These are phyloP conservation scores for Bactericera cockerelli DNA, from an alignment of 1,140 invertebrate genomes.

Conservation along the genomic window DNA sequence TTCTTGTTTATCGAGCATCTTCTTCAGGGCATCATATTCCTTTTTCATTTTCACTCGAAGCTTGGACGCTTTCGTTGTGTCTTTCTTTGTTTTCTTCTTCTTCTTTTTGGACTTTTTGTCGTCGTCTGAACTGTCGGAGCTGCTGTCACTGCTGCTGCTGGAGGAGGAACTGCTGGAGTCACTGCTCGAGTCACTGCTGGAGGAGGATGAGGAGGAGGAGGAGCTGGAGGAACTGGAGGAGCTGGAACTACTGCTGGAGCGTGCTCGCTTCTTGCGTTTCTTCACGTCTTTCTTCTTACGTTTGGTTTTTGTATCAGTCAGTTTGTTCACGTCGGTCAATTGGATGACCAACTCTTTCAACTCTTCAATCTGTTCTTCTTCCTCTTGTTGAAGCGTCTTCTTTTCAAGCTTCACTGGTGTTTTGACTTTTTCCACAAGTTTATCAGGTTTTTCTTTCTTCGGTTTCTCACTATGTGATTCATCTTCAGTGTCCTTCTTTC, in stretches of 20 bases:
- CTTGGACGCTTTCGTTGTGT: background rate
- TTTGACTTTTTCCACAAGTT: no score
- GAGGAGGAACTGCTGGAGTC: background rate
- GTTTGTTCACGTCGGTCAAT: no score
- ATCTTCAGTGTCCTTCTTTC: background rate
- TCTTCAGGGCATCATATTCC: background rate
- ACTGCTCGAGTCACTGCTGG: background rate
- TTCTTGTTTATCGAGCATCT: background rate
- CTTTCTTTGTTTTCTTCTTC: background rate
- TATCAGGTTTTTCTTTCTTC: background rate
- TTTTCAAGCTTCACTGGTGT: no score
- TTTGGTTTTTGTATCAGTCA: no score
- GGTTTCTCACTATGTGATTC: background rate
- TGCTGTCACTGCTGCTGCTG: background rate
- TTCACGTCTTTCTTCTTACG: background rate
- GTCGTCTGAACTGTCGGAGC: background rate
- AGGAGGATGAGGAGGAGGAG: background rate
- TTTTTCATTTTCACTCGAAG: background rate
- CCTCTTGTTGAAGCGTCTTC: background rate
- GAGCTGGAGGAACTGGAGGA: background rate
- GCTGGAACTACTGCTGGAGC: background rate
- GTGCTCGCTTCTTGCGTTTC: background rate
- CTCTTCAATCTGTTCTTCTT: background rate
- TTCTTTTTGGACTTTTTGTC: background rate
- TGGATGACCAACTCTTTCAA: background rate